A percentile compares a stretch with the other conserved stretches of the same genome.
Conservation (phyloP, 2,888 invertebrate species). For the Apotomis turbidana region DNA sequence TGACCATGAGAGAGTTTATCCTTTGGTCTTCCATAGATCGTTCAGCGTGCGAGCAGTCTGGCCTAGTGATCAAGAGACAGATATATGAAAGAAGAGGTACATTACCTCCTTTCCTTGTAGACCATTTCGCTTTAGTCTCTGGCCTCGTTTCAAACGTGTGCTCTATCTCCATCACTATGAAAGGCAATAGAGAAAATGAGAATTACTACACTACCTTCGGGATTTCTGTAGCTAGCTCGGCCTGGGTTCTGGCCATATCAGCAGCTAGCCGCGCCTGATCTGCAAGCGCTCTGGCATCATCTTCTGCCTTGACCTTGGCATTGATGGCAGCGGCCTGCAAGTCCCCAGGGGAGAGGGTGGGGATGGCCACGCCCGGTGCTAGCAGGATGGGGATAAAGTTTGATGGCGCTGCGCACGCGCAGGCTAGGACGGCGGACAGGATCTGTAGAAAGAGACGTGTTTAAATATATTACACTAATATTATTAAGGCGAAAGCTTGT, state of each 20-base stretch:
- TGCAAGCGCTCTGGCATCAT: constrained; percentile 47
- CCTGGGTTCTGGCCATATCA: constrained; percentile 48
- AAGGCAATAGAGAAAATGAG: constrained; percentile 51
- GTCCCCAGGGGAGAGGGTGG: constrained; percentile 69
- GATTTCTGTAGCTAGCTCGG: constrained; percentile 60
- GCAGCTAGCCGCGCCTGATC: constrained; percentile 60
- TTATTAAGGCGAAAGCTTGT: too few relatives aligned
- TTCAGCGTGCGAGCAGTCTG: constrained; percentile 47
- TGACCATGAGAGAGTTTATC: constrained; percentile 42
- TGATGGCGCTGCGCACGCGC: constrained; percentile 46
- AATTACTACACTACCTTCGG: constrained; percentile 59
- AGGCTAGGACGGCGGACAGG: constrained; percentile 42
- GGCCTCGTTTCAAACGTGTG: constrained; percentile 47
- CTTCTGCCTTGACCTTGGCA: constrained; percentile 61
- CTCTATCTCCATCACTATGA: too few relatives aligned
- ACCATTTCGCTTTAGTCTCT: constrained; percentile 7
- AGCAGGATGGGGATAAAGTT: constrained; percentile 34
- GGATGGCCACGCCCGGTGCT: constrained; percentile 50
- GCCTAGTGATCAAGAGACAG: too few relatives aligned
- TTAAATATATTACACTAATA: not conserved
- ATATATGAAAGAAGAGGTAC: too few relatives aligned
- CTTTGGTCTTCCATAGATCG: constrained; percentile 59
- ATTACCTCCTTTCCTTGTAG: too few relatives aligned
- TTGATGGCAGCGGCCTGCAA: constrained; percentile 73
- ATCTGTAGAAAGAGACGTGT: constrained; percentile 30